These are phyloP conservation scores for Danio albolineatus DNA, from an alignment of 2,797 vertebrate species.

Conservation along the genomic window DNA sequence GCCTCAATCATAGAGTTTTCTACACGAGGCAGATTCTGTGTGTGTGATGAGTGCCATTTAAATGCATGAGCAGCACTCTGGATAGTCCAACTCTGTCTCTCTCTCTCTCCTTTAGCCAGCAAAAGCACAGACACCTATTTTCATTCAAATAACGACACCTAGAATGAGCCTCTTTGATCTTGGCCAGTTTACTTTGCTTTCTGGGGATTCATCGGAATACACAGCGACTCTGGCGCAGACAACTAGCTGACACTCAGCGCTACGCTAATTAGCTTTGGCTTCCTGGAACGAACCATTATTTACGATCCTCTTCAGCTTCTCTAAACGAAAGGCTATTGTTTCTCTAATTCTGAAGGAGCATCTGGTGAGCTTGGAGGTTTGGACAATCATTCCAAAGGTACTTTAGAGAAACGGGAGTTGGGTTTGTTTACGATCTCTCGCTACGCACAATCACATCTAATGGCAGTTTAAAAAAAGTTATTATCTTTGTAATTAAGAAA, in stretches of 20 bases:
- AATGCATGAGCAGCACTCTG: slow-evolving; percentile 33
- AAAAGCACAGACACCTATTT: slow-evolving; percentile 29
- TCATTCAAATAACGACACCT: slow-evolving; percentile 23
- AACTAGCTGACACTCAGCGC: not conserved
- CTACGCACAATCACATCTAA: slow-evolving; percentile 15
- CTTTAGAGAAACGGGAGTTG: slow-evolving; percentile 4
- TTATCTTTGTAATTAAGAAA: slow-evolving; percentile 12
- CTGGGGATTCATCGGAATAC: not conserved
- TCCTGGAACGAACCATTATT: not conserved
- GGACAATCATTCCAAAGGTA: slow-evolving; percentile 3
- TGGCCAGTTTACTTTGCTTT: slow-evolving; percentile 22
- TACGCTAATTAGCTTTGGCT: slow-evolving; percentile 37
- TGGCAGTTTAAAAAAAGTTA: slow-evolving; percentile 13
- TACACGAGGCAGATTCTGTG: not conserved
- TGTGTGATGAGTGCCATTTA: slow-evolving; percentile 21
- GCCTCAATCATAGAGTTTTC: not conserved
- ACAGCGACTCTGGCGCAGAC: slow-evolving; percentile 10
- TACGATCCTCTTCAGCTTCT: not conserved
- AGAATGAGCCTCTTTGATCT: slow-evolving; percentile 24
- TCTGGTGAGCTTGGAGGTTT: slow-evolving; percentile 14
- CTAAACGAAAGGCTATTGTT: slow-evolving; percentile 14
- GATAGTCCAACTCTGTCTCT: not conserved
- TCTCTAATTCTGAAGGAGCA: slow-evolving; percentile 14
- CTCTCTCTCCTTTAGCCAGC: not conserved
- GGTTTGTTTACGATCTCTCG: slow-evolving; percentile 6